phyloP scores from a whole-genome alignment of 2,888 invertebrate genomes.

The Acleris laterana region DNA sequence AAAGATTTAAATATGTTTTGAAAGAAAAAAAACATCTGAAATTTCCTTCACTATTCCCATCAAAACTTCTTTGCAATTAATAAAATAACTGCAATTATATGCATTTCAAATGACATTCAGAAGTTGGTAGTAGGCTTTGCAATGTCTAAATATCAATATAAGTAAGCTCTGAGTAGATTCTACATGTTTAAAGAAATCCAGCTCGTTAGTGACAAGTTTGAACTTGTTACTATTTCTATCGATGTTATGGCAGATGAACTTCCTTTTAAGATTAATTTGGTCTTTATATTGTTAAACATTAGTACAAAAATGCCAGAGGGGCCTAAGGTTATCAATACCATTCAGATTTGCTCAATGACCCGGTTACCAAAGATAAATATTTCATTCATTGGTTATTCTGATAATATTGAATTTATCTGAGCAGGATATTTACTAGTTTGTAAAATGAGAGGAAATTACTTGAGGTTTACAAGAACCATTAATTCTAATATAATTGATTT shows the following conservation, averaged over 20 bases:
- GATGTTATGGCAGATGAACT: background rate
- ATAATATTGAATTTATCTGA: constrained; percentile 35
- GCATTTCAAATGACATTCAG: too few relatives aligned
- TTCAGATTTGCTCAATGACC: constrained; percentile 40
- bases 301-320: constrained; percentile 25
- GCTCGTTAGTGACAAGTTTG: too few relatives aligned
- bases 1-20: too few relatives aligned
- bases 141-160: too few relatives aligned
- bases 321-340: constrained; percentile 39
- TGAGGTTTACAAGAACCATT: constrained; percentile 24
- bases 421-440: background rate
- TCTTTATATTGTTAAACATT: background rate
- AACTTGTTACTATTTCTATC: too few relatives aligned
- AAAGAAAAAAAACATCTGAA: too few relatives aligned
- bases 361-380: constrained; percentile 38
- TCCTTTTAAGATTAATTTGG: background rate
- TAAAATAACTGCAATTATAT: too few relatives aligned
- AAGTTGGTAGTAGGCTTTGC: too few relatives aligned
- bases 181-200: too few relatives aligned
- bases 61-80: too few relatives aligned
- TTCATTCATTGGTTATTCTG: constrained; percentile 43
- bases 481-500: constrained; percentile 20
- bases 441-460: constrained; percentile 26
- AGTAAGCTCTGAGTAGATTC: too few relatives aligned
- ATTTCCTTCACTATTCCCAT: too few relatives aligned